These are phyloP conservation scores for Camponotus floridanus DNA, from an alignment of 1,140 invertebrate species.

Conservation along the genomic window DNA sequence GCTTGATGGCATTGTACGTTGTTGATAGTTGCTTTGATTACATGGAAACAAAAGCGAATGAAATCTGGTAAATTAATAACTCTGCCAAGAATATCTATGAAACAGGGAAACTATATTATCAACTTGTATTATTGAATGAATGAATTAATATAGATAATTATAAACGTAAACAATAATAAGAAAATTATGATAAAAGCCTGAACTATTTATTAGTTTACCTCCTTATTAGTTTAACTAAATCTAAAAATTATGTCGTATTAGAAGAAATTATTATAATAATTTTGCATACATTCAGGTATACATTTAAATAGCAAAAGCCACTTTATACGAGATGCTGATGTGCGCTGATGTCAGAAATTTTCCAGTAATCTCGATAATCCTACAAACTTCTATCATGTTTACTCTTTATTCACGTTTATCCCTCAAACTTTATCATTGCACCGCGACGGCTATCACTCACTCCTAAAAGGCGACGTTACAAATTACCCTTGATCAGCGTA, in stretches of 20 bases:
- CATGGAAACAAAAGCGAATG: neutral
- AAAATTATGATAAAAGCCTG: neutral
- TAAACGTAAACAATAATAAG: neutral
- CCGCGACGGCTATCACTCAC: constrained; percentile 34
- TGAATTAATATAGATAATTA: neutral
- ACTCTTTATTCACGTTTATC: constrained; percentile 26
- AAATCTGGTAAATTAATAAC: constrained; percentile 14
- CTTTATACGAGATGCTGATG: neutral
- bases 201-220: too few species aligned
- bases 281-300: neutral
- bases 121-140: neutral
- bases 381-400: neutral
- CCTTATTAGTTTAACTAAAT: neutral
- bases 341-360: constrained; percentile 7
- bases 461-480: constrained; percentile 30
- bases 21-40: constrained; percentile 25
- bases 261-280: neutral
- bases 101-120: neutral
- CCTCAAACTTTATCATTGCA: constrained; percentile 31
- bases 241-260: neutral
- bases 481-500: constrained; percentile 33
- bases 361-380: constrained; percentile 8
- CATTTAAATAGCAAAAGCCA: neutral
- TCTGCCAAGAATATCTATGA: neutral
- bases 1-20: constrained; percentile 19